Percentiles rank a stretch among this genome's conserved stretches.
phyloP scores from a whole-genome alignment of 2,113 vertebrate genomes.

The Andinoacara biseriatus region DNA sequence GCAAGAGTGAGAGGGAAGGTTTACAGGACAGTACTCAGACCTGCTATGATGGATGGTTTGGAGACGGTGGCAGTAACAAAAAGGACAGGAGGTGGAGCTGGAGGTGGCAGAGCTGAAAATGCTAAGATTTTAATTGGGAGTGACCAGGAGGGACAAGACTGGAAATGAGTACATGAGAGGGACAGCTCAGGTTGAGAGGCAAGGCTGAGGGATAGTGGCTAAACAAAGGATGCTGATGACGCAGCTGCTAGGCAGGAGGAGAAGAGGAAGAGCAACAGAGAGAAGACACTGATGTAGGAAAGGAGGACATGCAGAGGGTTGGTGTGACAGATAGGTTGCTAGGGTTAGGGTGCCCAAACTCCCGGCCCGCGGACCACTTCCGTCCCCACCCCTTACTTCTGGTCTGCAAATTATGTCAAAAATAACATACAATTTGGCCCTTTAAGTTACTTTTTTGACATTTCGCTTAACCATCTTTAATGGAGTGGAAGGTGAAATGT shows the following conservation, averaged over 20 bases:
- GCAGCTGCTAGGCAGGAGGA: not conserved
- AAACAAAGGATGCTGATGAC: not conserved
- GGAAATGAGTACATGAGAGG: not conserved
- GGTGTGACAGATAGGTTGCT: not conserved
- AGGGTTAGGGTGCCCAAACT: not conserved
- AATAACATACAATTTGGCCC: too few relatives aligned
- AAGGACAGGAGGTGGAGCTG: not conserved
- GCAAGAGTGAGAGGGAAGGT: not conserved
- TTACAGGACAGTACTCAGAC: not conserved
- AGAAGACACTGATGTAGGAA: not conserved
- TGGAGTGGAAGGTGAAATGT: too few relatives aligned
- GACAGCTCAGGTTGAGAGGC: not conserved
- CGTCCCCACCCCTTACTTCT: too few relatives aligned
- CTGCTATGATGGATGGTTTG: not conserved
- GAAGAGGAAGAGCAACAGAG: not conserved
- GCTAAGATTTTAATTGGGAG: not conserved
- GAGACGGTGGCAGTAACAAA: not conserved
- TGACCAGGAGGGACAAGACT: not conserved
- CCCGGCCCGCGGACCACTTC: too few relatives aligned
- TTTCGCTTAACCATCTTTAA: too few relatives aligned
- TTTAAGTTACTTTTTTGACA: too few relatives aligned
- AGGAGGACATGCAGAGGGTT: not conserved
- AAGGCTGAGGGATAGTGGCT: not conserved
- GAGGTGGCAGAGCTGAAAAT: not conserved
- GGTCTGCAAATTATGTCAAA: too few relatives aligned